Conservation (phyloP, 2,888 invertebrate genomes). For the Iselma pallidipennis region DNA sequence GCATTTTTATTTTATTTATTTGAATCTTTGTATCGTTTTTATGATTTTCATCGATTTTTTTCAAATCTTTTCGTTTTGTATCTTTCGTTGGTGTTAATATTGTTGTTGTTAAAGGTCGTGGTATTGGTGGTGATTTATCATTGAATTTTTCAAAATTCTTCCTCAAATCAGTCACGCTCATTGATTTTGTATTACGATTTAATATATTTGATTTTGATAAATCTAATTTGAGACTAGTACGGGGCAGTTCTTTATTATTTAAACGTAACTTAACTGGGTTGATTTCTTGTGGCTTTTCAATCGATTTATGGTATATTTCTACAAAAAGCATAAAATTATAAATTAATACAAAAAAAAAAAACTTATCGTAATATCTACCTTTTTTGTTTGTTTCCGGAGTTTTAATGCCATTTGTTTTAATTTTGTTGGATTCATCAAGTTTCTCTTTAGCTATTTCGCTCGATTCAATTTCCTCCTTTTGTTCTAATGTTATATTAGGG, state of each 20-base stretch:
- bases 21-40: constrained; percentile 27
- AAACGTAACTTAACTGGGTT: not conserved
- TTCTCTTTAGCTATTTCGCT: not conserved
- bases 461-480: not conserved
- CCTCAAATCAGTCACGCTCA: constrained; percentile 62
- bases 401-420: not conserved
- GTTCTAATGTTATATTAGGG: not conserved
- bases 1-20: constrained; percentile 22
- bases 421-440: not conserved
- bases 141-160: constrained; percentile 60
- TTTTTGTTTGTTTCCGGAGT: not conserved
- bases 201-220: not conserved
- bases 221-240: not conserved
- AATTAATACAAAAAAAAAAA: not conserved
- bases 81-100: not conserved
- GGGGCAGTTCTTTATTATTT: not conserved
- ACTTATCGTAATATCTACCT: not conserved
- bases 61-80: not conserved
- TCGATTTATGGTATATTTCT: not conserved
- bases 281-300: not conserved
- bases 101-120: constrained; percentile 12
- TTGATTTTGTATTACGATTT: constrained; percentile 32
- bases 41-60: not conserved
- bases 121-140: constrained; percentile 25
- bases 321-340: not conserved